phyloP scores from a whole-genome alignment of 2,888 invertebrate genomes.

The Leptodirus hochenwartii region DNA sequence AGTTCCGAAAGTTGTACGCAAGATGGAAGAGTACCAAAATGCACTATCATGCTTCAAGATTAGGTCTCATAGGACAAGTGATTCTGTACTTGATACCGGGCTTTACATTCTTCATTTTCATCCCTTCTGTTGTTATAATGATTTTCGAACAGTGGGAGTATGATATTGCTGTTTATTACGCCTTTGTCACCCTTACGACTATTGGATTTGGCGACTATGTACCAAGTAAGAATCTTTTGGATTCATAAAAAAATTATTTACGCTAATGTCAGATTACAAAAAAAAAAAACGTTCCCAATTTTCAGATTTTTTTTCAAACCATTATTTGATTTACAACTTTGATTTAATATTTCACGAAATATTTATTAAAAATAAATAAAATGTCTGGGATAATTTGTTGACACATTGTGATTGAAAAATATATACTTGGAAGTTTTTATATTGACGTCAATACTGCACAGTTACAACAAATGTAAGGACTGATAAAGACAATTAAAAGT shows the following conservation, averaged over 20 bases:
- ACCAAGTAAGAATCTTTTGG: slow-evolving; percentile 40
- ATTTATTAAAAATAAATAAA: no score
- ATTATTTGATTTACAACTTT: no score
- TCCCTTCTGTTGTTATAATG: slow-evolving; percentile 70
- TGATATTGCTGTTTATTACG: slow-evolving; percentile 68
- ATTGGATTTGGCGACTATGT: slow-evolving; percentile 90
- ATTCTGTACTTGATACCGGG: slow-evolving; percentile 77
- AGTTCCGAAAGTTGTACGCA: slow-evolving; percentile 63
- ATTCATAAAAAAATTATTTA: slow-evolving; percentile 3
- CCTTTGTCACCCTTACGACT: slow-evolving; percentile 72
- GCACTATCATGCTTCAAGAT: slow-evolving; percentile 44
- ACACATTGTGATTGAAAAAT: no score
- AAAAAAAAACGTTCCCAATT: no score
- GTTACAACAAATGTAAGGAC: no score
- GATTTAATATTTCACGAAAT: no score
- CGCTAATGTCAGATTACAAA: no score
- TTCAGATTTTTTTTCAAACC: no score
- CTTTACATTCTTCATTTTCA: slow-evolving; percentile 67
- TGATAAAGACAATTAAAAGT: no score
- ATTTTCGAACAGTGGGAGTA: slow-evolving; percentile 77
- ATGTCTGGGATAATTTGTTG: no score
- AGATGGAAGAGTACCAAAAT: slow-evolving; percentile 57
- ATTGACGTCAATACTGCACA: no score
- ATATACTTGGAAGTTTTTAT: no score
- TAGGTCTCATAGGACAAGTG: slow-evolving; percentile 62